Percentiles rank a stretch among this genome's conserved stretches.
These are phyloP conservation scores for Hyppa rectilinea DNA, from an alignment of 2,888 invertebrate genomes.

Conservation along the genomic window DNA sequence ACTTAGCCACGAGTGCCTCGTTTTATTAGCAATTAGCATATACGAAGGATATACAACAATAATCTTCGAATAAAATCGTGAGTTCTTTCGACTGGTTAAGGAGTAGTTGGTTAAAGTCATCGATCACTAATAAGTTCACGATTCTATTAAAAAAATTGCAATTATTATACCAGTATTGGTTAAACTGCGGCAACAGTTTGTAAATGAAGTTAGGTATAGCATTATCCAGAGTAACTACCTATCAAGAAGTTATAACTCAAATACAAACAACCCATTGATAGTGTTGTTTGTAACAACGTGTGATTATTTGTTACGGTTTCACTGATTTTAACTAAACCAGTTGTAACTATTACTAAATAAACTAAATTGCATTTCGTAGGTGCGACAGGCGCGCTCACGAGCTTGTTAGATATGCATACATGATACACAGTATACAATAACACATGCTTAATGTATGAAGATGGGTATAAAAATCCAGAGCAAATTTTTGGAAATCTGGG, in stretches of 20 bases:
- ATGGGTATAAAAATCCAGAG: no score
- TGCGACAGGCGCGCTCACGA: no score
- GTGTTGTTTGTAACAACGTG: no score
- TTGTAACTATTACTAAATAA: background rate
- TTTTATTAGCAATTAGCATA: no score
- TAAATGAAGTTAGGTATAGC: background rate
- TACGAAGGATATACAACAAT: no score
- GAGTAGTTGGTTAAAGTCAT: no score
- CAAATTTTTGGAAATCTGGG: background rate
- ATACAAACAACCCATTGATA: background rate
- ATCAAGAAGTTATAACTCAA: background rate
- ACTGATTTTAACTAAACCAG: no score
- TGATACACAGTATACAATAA: background rate
- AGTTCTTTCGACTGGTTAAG: no score
- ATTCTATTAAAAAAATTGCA: background rate
- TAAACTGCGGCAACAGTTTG: background rate
- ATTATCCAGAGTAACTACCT: background rate
- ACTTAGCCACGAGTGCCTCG: no score
- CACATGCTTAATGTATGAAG: background rate
- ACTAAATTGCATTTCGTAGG: background rate
- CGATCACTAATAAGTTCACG: no score
- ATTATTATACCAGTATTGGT: background rate
- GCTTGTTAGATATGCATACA: background rate
- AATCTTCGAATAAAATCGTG: no score
- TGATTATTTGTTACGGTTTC: no score